Evolutionary conservation across 2,888 invertebrate species (phyloP).

Genomic region (Epistrophe eligans): DNA sequence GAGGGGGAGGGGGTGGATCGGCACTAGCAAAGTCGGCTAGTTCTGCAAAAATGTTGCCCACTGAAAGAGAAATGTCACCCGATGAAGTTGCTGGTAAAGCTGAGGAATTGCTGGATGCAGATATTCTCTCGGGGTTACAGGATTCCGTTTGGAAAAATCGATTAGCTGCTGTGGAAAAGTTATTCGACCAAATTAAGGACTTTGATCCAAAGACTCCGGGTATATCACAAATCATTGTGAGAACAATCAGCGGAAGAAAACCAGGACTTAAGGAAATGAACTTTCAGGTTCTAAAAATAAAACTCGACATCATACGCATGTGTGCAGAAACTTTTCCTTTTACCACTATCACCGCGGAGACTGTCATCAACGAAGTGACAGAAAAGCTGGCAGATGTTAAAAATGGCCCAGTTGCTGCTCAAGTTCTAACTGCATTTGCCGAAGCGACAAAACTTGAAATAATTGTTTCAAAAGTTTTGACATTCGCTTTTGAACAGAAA

Average conservation of each 20-base stretch:
- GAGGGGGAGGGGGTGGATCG: conserved; percentile 60
- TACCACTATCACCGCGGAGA: conserved; percentile 89
- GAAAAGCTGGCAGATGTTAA: conserved; percentile 94
- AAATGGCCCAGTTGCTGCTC: conserved; percentile 87
- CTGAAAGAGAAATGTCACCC: conserved; percentile 88
- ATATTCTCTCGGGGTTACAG: conserved; percentile 87
- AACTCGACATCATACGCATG: conserved; percentile 91
- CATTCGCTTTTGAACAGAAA: conserved; percentile 93
- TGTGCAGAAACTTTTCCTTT: conserved; percentile 91
- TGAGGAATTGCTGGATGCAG: conserved; percentile 87
- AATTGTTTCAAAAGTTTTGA: conserved; percentile 89
- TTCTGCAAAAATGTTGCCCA: conserved; percentile 82
- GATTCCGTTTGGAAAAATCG: conserved; percentile 95
- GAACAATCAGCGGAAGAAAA: conserved; percentile 90
- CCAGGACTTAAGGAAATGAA: conserved; percentile 95
- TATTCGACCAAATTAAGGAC: conserved; percentile 87
- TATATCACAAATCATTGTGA: conserved; percentile 89
- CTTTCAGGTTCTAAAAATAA: conserved; percentile 94
- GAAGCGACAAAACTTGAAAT: conserved; percentile 91
- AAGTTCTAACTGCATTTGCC: conserved; percentile 89
- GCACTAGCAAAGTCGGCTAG: conserved; percentile 81
- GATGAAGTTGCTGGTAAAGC: conserved; percentile 92
- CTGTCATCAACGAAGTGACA: conserved; percentile 91
- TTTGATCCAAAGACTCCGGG: conserved; percentile 87
- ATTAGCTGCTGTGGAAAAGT: conserved; percentile 89